phyloP scores from a whole-genome alignment of 2,888 invertebrate species.

The Drosophila meridionalis region DNA sequence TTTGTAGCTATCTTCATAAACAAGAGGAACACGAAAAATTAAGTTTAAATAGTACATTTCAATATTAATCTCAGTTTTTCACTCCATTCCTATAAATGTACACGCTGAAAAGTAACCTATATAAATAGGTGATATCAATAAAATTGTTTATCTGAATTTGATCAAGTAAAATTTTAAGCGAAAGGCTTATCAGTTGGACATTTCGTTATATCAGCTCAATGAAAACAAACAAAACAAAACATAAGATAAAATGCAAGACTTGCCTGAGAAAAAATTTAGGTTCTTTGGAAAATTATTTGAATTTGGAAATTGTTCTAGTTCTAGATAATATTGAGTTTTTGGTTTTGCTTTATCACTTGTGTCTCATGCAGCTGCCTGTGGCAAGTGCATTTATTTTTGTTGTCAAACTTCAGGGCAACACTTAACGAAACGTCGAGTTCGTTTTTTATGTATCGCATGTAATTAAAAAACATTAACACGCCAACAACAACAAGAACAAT shows the following conservation, averaged over 20 bases:
- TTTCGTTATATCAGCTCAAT: slow-evolving; percentile 28
- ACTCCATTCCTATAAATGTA: neutral
- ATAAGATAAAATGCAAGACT: slow-evolving; percentile 23
- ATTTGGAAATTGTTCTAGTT: neutral
- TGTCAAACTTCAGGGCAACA: slow-evolving; percentile 77
- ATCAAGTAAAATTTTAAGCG: neutral
- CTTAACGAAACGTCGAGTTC: slow-evolving; percentile 54
- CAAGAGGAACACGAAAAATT: too few species aligned
- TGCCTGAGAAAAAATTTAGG: slow-evolving; percentile 5
- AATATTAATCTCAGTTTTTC: too few species aligned
- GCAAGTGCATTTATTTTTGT: slow-evolving; percentile 61
- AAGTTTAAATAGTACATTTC: too few species aligned
- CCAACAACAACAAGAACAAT: slow-evolving; percentile 27
- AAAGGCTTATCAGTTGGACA: slow-evolving; percentile 9
- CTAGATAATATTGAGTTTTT: slow-evolving; percentile 7
- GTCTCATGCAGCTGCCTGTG: slow-evolving; percentile 21
- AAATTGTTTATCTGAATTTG: neutral
- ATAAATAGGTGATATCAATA: neutral
- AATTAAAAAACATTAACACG: slow-evolving; percentile 74
- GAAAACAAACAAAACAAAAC: slow-evolving; percentile 10
- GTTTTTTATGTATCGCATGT: slow-evolving; percentile 61
- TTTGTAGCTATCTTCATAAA: neutral
- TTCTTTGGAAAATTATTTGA: neutral
- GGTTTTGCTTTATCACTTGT: slow-evolving; percentile 21
- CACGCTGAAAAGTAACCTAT: neutral